Evolutionary conservation across 2,888 invertebrate genomes (phyloP), one percentile per base, ranked within the genome.

Genomic region (Dryococelus australis): DNA sequence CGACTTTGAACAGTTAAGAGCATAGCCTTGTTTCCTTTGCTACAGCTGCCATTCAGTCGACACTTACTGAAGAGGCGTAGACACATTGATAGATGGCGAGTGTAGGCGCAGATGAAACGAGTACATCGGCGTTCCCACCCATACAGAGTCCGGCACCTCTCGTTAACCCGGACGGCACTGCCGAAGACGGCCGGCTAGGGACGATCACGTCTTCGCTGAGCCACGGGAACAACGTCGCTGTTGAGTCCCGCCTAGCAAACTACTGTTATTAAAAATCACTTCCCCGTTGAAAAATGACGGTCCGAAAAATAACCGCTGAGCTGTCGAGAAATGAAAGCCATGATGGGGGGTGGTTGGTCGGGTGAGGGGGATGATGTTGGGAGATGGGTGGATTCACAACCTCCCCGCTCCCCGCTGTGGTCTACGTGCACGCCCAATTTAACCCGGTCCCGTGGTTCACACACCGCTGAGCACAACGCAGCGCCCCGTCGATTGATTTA

Each of bases 201-300:
- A 65, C 65, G 65, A 65, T 24, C 65, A 65, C 65, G 65, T 65
- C 65, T n/a, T 10, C 8, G 35, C 65, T 16, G 65, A 2, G 47
- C 47, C 10, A 1, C 10, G 47, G 65, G 65, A 24, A 9, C 8
- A 2, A 65, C 65, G 65, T 65, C 65, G 8, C 8, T 24, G 47
- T 24, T 20, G 65, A 65, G 65, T 2, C 13, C 24, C n/a, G 20
- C 65, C 65, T 20, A 8, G 65, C 65, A 65, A 65, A 65, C 65
- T 24, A 65, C 65, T 65, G 65, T 65, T 65, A 65, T 65, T 65
- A 65, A 65, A 65, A 65, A 65, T 65, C 65, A 65, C 65, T 65
- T 65, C n/a, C 65, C 65, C 24, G 65, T 9, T 20, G 65, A 24
- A n/a, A 9, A n/a, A 24, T 24, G 0, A 65, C 24, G 65, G 65